Evolutionary conservation across 2,888 invertebrate species (phyloP), one percentile per base, ranked within the genome.

Genomic region (Serripes groenlandicus): DNA sequence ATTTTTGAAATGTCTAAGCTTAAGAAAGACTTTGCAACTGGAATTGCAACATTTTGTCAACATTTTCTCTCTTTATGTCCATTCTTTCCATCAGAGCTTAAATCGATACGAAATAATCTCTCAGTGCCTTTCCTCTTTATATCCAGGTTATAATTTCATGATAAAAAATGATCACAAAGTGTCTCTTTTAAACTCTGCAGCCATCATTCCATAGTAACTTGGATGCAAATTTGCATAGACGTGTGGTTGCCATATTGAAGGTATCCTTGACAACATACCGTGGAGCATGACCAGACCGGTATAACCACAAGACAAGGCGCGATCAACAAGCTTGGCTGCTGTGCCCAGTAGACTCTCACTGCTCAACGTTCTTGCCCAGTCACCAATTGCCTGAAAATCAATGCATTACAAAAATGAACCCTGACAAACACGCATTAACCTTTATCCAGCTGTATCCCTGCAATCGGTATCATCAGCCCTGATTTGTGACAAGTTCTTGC

Each of bases 131-230:
- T n/a, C n/a, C n/a, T n/a, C n/a, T n/a, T n/a, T n/a, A n/a, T n/a
- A n/a, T n/a, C n/a, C n/a, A n/a, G n/a, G n/a, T n/a, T n/a, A n/a
- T n/a, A n/a, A n/a, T n/a, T n/a, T n/a, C n/a, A n/a, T n/a, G n/a
- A n/a, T n/a, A n/a, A n/a, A n/a, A n/a, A n/a, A n/a, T n/a, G n/a
- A 49, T 49, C 49, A 49, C 21, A 21, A 21, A 49, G 21, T 5
- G 32, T 9, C 35, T 34, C 78, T 71, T 18, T 74, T 60, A 75
- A 91, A 90, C 9, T 85, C 79, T 5, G 90, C 90, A 15, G 90
- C 89, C 90, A 91, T 89, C 91, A 91, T 91, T 18, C 91, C 91
- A 69, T 91, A 91, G 75, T 91, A 91, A 81, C 90, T 90, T 9
- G 91, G 91, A 70, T 91, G 90, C 54, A 89, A 80, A 79, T 91